Evolutionary conservation across 1,140 invertebrate species (phyloP).

Genomic region (Macrostomum lignano): DNA sequence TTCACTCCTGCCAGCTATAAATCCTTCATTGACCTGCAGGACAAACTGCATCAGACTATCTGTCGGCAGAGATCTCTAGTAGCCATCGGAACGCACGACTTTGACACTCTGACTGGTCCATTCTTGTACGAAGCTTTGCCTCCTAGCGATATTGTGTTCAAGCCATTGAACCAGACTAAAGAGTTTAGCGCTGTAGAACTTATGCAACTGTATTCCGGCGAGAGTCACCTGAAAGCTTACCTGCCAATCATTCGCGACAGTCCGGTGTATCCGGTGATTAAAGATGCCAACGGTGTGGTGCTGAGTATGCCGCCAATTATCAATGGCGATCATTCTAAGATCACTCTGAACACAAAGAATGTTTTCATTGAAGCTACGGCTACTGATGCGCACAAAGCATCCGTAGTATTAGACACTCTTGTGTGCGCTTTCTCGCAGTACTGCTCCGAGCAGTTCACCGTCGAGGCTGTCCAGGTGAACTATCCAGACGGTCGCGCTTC

Average conservation of each 20-base stretch:
- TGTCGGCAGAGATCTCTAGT: conserved; percentile 55
- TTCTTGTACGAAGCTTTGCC: conserved; percentile 65
- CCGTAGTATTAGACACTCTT: conserved; percentile 66
- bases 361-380: conserved; percentile 92
- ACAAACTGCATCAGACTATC: conserved; percentile 93
- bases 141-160: conserved; percentile 61
- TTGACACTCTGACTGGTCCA: conserved; percentile 58
- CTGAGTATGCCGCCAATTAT: conserved; percentile 90
- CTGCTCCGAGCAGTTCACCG: conserved; percentile 43
- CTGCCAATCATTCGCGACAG: conserved; percentile 71
- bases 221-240: conserved; percentile 75
- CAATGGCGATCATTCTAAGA: conserved; percentile 77
- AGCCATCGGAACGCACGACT: conserved; percentile 88
- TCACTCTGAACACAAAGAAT: conserved; percentile 71
- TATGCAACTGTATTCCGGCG: conserved; percentile 67
- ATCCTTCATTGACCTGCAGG: conserved; percentile 53
- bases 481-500: neutral
- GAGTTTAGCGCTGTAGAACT: conserved; percentile 50
- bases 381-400: conserved; percentile 64
- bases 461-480: neutral
- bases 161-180: conserved; percentile 60
- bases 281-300: conserved; percentile 58
- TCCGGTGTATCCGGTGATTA: conserved; percentile 78
- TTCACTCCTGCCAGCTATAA: conserved; percentile 37
- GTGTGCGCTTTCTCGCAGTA: conserved; percentile 77